Evolutionary conservation across 2,113 vertebrate genomes (phyloP).

Genomic region (Halichoeres trimaculatus): DNA sequence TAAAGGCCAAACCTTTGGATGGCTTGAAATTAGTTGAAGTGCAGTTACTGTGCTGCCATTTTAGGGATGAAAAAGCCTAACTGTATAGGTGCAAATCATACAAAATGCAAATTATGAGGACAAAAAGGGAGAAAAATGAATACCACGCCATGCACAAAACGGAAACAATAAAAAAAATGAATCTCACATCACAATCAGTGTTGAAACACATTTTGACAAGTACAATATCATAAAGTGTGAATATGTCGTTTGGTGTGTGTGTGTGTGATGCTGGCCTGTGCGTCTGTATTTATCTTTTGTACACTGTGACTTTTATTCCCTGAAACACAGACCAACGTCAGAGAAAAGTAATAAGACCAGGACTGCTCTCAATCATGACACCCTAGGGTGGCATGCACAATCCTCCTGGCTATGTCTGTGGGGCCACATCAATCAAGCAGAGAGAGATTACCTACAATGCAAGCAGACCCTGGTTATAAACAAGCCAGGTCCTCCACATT

Average conservation of each 20-base stretch:
- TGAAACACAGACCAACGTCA: neutral
- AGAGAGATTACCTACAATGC: slow-evolving; percentile 26
- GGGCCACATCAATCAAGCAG: neutral
- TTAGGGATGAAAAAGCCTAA: neutral
- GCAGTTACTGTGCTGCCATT: neutral
- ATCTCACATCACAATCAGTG: no score
- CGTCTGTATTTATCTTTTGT: neutral
- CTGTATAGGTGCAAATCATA: neutral
- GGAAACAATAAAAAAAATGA: no score
- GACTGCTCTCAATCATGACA: neutral
- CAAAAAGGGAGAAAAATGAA: no score
- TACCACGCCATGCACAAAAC: no score
- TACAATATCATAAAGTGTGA: neutral
- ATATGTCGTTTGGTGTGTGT: neutral
- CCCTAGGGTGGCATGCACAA: neutral
- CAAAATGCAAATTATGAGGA: no score
- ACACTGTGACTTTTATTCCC: neutral
- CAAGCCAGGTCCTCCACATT: slow-evolving; percentile 38
- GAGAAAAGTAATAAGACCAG: slow-evolving; percentile 6
- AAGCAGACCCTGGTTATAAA: slow-evolving; percentile 34
- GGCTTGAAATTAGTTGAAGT: neutral
- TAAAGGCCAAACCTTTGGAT: neutral
- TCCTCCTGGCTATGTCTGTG: slow-evolving; percentile 3
- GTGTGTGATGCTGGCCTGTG: neutral
- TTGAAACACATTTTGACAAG: neutral